Evolutionary conservation across 1,140 invertebrate species (phyloP).

Genomic region (Episyrphus balteatus): DNA sequence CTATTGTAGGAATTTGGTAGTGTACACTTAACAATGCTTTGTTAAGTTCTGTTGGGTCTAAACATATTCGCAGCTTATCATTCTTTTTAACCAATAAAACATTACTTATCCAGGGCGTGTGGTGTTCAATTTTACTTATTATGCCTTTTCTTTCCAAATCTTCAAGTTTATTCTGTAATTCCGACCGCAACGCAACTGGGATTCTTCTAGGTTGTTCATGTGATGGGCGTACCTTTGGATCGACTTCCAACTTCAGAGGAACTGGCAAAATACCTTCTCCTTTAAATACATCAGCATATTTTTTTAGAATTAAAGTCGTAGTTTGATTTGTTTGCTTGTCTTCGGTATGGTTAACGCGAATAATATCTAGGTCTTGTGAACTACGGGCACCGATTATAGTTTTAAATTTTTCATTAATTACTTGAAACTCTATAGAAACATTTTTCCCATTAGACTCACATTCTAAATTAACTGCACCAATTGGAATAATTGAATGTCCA

Average conservation of each 20-base stretch:
- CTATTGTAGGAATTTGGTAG: constrained; percentile 35
- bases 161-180: background rate
- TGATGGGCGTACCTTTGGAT: background rate
- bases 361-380: too few species aligned
- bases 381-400: too few species aligned
- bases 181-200: background rate
- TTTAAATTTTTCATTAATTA: too few species aligned
- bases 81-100: constrained; percentile 39
- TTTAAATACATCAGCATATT: background rate
- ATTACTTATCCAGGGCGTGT: constrained; percentile 39
- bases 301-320: background rate
- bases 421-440: too few species aligned
- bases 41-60: constrained; percentile 43
- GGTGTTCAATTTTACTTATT: constrained; percentile 8
- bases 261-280: background rate
- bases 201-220: background rate
- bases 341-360: too few species aligned
- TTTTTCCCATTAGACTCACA: too few species aligned
- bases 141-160: background rate
- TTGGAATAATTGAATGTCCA: too few species aligned
- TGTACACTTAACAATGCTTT: constrained; percentile 33
- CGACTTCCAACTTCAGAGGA: background rate
- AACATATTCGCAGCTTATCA: constrained; percentile 37
- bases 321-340: too few species aligned
- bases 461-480: too few species aligned